Base-by-base conservation (phyloP, 2,797 vertebrate species). In the Syngnathus rostellatus region DNA sequence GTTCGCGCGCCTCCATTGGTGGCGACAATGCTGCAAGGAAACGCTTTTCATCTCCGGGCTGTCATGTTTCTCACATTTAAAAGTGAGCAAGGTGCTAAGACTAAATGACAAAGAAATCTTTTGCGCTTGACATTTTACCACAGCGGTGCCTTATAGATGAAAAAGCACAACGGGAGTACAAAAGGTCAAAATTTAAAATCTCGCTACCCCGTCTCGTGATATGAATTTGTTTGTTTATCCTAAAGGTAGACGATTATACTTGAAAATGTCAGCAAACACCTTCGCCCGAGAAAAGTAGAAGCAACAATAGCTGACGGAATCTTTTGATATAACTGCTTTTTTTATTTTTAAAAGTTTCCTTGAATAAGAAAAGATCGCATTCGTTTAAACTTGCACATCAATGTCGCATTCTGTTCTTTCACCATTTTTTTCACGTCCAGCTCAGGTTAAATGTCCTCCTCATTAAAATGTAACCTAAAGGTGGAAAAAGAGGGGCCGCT, bases 401-500 rank as follows among this genome's bases (percentile, higher is more conserved):
- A 37, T 38, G 12, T 5, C 6, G 5, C 25, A 38, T 31, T 37
- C 43, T 43, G 17, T 16, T 51, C 41, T 43, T 43, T 40, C 23
- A 23, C 43, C 23, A 38, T 38, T 50, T 31, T 31, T 31, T 31
- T n/a, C 58, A 53, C n/a, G 40, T 71, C 59, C 37, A 66, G 37
- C 68, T 68, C 23, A 7, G 71, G 23, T 53, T 61, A 68, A 66
- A 77, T 68, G 40, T n/a, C 48, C 48, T 19, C 50, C 69, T 86
- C 76, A 79, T 86, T 88, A 83, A 85, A 86, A 77, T 38, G 70
- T 73, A 41, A 74, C 75, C 74, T 79, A 57, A 17, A 78, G 80
- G 76, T 59, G 74, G 69, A 68, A 72, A 72, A 75, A 81, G 63
- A 69, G 48, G 58, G 69, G 67, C 79, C 77, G 77, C 66, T 64